These are phyloP conservation scores for Coregonus suidteri DNA, from an alignment of 2,797 vertebrate genomes.

Conservation along the genomic window DNA sequence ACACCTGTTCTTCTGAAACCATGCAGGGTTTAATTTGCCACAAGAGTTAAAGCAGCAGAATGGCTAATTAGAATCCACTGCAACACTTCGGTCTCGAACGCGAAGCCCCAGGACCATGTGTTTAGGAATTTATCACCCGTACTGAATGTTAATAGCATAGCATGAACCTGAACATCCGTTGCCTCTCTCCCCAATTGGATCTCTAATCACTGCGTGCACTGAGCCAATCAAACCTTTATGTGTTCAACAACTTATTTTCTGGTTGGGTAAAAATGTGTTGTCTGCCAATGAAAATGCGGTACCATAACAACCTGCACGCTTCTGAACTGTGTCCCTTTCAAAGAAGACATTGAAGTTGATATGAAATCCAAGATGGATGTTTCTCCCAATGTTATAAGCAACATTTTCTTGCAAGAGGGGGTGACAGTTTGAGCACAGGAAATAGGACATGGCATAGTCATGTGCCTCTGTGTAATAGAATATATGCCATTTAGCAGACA, in stretches of 20 bases:
- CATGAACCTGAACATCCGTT: not conserved
- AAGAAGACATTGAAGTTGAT: not conserved
- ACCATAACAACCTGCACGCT: not conserved
- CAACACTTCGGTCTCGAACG: not conserved
- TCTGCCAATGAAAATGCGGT: not conserved
- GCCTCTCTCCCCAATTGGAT: not conserved
- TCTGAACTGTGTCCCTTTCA: too few relatives aligned
- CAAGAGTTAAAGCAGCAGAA: not conserved
- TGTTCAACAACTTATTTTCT: not conserved
- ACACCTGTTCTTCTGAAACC: not conserved
- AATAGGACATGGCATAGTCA: too few relatives aligned
- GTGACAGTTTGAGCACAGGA: not conserved
- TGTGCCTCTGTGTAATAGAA: too few relatives aligned
- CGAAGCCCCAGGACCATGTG: slow-evolving; percentile 2
- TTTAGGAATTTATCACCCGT: not conserved
- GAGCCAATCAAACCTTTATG: not conserved
- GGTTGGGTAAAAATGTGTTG: not conserved
- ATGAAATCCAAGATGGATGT: not conserved
- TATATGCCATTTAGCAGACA: too few relatives aligned
- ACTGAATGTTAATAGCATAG: not conserved
- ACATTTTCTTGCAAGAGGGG: not conserved
- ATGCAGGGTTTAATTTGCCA: slow-evolving; percentile 7
- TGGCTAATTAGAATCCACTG: slow-evolving; percentile 4
- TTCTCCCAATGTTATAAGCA: not conserved
- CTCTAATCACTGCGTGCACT: not conserved